Base-by-base conservation (phyloP, 2,888 invertebrate genomes). In the Coelogynopora nodosa region DNA sequence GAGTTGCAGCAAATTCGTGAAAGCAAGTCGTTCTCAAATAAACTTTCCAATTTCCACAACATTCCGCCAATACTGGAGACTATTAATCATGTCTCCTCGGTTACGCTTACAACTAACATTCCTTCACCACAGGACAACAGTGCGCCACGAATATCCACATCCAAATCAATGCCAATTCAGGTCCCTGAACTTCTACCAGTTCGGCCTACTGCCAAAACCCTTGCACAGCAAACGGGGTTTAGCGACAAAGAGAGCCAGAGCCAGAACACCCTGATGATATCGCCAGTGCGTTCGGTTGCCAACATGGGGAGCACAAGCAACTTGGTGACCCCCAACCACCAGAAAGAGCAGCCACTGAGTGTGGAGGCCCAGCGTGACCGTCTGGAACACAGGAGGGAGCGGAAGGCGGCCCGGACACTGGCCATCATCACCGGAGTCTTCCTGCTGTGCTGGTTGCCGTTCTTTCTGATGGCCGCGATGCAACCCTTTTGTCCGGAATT, bases 381-480 rank as follows among this genome's bases (percentile, higher is more conserved):
- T n/a, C 88, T 91, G 67, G 92, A 91, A 88, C 90, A 90, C 89
- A 91, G 91, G 88, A 88, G 92, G 67, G 92, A 92, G 88, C 88
- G 92, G 82, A 92, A 91, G 87, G 92, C 92, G 5, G 91, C 91
- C 0, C 88, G 91, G 82, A 91, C 91, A 23, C 88, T 92, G 84
- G 91, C 91, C 26, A 91, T 92, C 81, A 98, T 98, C 90, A 98
- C 98, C n/a, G 97, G 97, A 84, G 91, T 96, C 31, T 97, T 97
- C 92, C 95, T 97, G 87, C 94, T 95, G 89, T 97, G 97, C 91
- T 97, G 97, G 97, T 93, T 97, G 89, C 97, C 97, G 13, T 97
- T 97, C 93, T 93, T 97, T 67, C 93, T 96, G 84, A 94, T 95
- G 93, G 96, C 97, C 2, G 29, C 30, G 23, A 26, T 67, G 23